Conservation (phyloP, 30 jellyfish, hydroid and myxozoan genomes). For the Chrysaora quinquecirrha region DNA sequence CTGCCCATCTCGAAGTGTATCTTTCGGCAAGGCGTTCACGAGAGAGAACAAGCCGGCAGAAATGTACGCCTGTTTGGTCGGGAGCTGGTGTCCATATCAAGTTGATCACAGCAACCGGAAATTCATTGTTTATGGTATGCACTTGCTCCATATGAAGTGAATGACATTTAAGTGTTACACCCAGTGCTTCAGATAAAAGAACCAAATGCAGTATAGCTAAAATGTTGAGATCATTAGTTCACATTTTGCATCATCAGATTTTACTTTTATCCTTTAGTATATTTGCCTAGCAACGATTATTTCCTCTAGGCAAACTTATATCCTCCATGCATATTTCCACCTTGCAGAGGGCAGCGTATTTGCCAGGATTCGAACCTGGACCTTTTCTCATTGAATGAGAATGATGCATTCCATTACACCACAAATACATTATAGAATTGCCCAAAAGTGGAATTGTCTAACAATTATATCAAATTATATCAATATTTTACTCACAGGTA, state of each 20-base stretch:
- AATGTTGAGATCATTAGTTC: too few species aligned
- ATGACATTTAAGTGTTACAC: neutral
- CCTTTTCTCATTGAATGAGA: neutral
- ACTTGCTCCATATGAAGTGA: neutral
- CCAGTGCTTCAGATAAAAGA: neutral
- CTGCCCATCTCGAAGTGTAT: neutral
- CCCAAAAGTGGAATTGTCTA: neutral
- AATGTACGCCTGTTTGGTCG: neutral
- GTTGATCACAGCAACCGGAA: neutral
- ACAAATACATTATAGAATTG: neutral
- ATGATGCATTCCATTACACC: neutral
- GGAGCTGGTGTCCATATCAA: neutral
- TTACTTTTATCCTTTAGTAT: too few species aligned
- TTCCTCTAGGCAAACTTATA: too few species aligned
- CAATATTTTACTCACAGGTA: neutral
- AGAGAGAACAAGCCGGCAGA: neutral
- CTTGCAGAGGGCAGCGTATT: neutral
- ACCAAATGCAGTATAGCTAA: slow-evolving; percentile 1
- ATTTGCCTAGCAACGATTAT: too few species aligned
- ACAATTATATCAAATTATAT: neutral
- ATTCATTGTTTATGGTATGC: neutral
- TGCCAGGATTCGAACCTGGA: slow-evolving; percentile 3
- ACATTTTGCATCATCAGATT: too few species aligned
- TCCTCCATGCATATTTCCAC: neutral
- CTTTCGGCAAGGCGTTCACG: neutral